Percentiles rank a stretch among this genome's conserved stretches.
Conservation (phyloP, 1,140 invertebrate species). For the Platyscapa corneri region DNA sequence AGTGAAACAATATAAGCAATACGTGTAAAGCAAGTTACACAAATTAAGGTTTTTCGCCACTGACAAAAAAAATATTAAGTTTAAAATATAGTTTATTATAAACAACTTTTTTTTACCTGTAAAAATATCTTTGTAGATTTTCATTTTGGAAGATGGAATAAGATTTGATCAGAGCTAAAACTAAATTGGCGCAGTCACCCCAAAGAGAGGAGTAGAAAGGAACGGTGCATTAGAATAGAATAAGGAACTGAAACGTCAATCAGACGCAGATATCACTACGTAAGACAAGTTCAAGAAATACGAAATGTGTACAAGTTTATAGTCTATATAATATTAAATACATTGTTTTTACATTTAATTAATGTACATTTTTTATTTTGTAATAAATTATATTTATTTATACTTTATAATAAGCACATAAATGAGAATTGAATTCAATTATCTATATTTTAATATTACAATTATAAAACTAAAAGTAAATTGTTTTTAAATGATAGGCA, state of each 20-base stretch:
- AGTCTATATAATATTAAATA: no score
- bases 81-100: background rate
- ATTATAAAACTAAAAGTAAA: background rate
- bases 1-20: background rate
- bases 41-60: background rate
- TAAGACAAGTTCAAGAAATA: conserved; percentile 11
- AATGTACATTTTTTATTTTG: background rate
- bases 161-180: conserved; percentile 79
- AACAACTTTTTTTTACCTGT: conserved; percentile 80
- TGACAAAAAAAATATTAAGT: conserved; percentile 60
- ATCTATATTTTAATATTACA: background rate
- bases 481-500: no score
- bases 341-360: background rate
- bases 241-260: background rate
- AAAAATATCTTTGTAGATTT: conserved; percentile 95
- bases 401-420: background rate
- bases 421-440: background rate
- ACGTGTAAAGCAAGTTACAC: background rate
- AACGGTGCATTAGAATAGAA: conserved; percentile 43
- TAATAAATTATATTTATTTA: background rate
- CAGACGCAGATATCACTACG: conserved; percentile 18
- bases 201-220: conserved; percentile 78
- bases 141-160: conserved; percentile 89
- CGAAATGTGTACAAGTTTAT: no score
- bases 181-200: conserved; percentile 78